These are phyloP conservation scores for Psilopogon haemacephalus DNA, from an alignment of 2,113 vertebrate genomes.

Conservation along the genomic window DNA sequence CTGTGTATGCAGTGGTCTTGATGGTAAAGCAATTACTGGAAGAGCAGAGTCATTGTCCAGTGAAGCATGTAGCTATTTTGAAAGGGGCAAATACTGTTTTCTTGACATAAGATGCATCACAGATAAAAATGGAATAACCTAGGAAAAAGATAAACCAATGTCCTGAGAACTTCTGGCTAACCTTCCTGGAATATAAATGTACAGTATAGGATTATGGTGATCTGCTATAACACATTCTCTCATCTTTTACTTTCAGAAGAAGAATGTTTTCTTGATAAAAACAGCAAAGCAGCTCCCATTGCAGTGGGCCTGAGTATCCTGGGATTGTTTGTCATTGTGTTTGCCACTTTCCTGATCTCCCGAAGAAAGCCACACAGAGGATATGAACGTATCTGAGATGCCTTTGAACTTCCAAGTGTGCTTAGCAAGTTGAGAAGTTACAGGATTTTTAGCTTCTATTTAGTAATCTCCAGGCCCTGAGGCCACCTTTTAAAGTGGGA, in stretches of 20 bases:
- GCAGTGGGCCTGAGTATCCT: slow-evolving; percentile 72
- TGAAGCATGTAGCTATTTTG: neutral
- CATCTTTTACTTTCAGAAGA: slow-evolving; percentile 77
- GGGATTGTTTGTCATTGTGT: slow-evolving; percentile 74
- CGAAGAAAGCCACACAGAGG: slow-evolving; percentile 72
- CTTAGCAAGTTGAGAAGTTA: neutral
- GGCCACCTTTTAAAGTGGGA: neutral
- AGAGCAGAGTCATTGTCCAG: neutral
- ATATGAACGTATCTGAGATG: slow-evolving; percentile 77
- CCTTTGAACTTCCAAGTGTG: neutral
- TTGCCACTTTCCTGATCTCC: slow-evolving; percentile 77
- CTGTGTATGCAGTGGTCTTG: neutral
- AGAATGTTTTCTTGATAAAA: slow-evolving; percentile 84
- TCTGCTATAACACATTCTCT: slow-evolving; percentile 8
- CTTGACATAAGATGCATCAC: neutral
- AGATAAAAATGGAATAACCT: neutral
- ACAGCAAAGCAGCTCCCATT: slow-evolving; percentile 72
- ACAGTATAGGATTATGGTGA: neutral
- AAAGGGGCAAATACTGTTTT: neutral
- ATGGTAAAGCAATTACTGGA: neutral
- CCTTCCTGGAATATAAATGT: neutral
- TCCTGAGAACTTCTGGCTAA: neutral
- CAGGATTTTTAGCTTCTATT: neutral
- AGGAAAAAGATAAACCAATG: neutral
- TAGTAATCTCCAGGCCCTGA: neutral